Base-by-base conservation (phyloP, 2,888 invertebrate species). In the Pollenia labialis region DNA sequence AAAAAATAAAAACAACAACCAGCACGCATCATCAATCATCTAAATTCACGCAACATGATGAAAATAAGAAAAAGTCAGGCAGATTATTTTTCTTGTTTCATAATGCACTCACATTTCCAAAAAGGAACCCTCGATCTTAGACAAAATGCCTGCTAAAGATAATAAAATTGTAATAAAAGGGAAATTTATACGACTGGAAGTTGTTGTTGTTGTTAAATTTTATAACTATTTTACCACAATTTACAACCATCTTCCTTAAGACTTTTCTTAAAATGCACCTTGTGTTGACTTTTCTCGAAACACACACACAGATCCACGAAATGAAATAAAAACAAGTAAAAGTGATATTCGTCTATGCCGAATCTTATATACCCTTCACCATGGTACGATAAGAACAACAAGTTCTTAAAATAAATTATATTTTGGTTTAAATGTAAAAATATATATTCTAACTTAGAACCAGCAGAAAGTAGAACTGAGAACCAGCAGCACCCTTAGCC, bases 1-100 rank as follows among this genome's bases (percentile, higher is more conserved):
- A 32, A 32, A 16, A 76, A 85, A 62, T 60, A 81, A 54, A 64
- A 79, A 64, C 66, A 76, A 81, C 72, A 83, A 75, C 46, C 58
- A 77, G 64, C 87, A 87, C 48, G 83, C 87, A 83, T 83, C 88
- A 88, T 88, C 83, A 88, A 88, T 88, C 88, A 88, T 85, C 48
- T 72, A 40, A 32, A 80, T 81, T 68, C 85, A 85, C 80, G 83
- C 85, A 85, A 85, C 74, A 82, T 71, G 69, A 81, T 75, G 50
- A 62, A 60, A 52, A 54, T 68, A 54, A 72, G 60, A 32, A 85
- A 64, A 50, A 58, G 42, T 40, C 16, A 54, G 62, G 60, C 10
- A 46, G 11, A 18, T 44, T 0, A n/a, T 11, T 64, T 16, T 56
- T 75, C 23, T 75, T 62, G 11, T 52, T 8, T 32, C 6, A 32